Percentiles rank a stretch among this genome's conserved stretches.
These are phyloP conservation scores for Anguilla megastoma DNA, from an alignment of 2,797 vertebrate species.

Conservation along the genomic window DNA sequence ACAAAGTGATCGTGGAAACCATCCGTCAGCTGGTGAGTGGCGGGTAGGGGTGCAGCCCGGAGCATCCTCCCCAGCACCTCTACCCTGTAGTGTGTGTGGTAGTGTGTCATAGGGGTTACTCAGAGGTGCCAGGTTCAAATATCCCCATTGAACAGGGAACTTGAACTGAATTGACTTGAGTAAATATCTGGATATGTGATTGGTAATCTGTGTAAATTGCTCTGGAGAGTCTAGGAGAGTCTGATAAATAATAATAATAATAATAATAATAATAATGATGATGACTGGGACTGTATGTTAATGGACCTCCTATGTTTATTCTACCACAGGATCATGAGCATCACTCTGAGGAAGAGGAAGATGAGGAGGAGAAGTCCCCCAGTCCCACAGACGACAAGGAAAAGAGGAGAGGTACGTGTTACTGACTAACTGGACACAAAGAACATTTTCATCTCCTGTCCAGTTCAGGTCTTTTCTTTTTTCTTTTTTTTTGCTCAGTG, in stretches of 20 bases:
- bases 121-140: not conserved
- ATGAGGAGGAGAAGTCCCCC: conserved; percentile 69
- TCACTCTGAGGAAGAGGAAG: conserved; percentile 70
- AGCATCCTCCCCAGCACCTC: not conserved
- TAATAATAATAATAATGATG: not conserved
- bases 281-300: conserved; percentile 60
- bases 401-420: conserved; percentile 62
- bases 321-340: conserved; percentile 60
- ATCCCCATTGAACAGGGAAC: not conserved
- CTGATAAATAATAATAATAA: not conserved
- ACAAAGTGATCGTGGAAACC: conserved; percentile 76
- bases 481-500: not conserved
- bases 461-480: not conserved
- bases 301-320: not conserved
- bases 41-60: not conserved
- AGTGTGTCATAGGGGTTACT: not conserved
- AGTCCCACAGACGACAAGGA: conserved; percentile 66
- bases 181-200: not conserved
- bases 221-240: not conserved
- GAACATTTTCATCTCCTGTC: not conserved
- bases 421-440: not conserved
- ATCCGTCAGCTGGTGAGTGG: conserved; percentile 75
- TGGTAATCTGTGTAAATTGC: not conserved
- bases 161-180: not conserved
- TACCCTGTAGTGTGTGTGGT: not conserved